phyloP scores from a whole-genome alignment of 1,140 invertebrate genomes.

The Alviniconcha marisindica region DNA sequence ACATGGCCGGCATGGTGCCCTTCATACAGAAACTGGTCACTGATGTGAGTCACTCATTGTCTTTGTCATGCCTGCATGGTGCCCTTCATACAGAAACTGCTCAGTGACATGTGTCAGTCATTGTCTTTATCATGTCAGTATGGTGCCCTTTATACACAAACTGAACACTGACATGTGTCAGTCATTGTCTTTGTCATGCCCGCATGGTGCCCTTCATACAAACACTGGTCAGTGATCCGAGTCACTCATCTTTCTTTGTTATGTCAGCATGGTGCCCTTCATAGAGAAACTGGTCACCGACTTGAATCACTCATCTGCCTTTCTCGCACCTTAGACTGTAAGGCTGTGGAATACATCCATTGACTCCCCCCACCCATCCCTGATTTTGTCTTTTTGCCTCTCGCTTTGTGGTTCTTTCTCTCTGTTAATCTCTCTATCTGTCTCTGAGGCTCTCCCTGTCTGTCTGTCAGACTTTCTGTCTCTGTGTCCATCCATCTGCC shows the following conservation, averaged over 20 bases:
- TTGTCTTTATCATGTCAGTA: too few relatives aligned
- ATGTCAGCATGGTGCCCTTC: slow-evolving; percentile 72
- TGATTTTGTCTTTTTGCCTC: neutral
- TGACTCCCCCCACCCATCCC: too few relatives aligned
- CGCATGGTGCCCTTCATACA: too few relatives aligned
- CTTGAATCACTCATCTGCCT: slow-evolving; percentile 49
- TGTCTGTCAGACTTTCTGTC: neutral
- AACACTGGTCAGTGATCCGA: too few relatives aligned
- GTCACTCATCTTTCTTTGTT: slow-evolving; percentile 63
- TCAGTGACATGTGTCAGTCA: slow-evolving; percentile 64
- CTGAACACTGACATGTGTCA: too few relatives aligned
- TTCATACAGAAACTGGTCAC: slow-evolving; percentile 73
- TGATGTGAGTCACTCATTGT: slow-evolving; percentile 61
- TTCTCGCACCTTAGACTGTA: too few relatives aligned
- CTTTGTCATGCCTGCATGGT: slow-evolving; percentile 70
- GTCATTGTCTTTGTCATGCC: too few relatives aligned
- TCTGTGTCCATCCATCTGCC: neutral
- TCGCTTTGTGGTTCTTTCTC: neutral
- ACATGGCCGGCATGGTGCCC: slow-evolving; percentile 74
- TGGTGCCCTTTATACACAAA: too few relatives aligned
- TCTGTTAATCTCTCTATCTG: neutral
- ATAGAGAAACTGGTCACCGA: slow-evolving; percentile 70
- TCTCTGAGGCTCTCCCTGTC: neutral
- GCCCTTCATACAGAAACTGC: slow-evolving; percentile 74
- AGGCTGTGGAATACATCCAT: too few relatives aligned